Conservation (phyloP, 53 echinoderm and acorn worm genomes). For the Astropecten irregularis region DNA sequence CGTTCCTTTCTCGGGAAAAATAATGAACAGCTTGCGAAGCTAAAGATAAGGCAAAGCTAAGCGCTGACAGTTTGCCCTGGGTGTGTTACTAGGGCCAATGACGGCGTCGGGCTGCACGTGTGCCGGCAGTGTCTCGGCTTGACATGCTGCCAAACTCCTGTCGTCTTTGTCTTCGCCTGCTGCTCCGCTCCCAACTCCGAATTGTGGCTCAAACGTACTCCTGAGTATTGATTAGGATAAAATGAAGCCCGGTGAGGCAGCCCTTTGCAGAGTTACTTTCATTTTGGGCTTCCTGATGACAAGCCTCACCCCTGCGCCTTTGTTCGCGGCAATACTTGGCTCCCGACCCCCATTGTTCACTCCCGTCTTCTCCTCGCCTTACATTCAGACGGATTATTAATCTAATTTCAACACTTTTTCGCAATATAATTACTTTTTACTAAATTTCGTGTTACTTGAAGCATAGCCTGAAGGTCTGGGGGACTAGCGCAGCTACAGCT, state of each 20-base stretch:
- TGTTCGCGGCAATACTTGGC: slow-evolving; percentile 60
- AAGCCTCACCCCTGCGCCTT: slow-evolving; percentile 62
- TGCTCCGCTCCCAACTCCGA: slow-evolving; percentile 67
- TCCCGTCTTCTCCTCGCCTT: slow-evolving; percentile 63
- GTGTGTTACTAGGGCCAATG: slow-evolving; percentile 63
- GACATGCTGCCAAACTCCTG: slow-evolving; percentile 56
- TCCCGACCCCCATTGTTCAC: slow-evolving; percentile 58
- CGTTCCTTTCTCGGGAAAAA: slow-evolving; percentile 69
- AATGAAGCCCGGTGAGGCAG: slow-evolving; percentile 70
- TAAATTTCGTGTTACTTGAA: slow-evolving; percentile 94
- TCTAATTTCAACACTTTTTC: slow-evolving; percentile 89
- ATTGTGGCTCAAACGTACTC: slow-evolving; percentile 66
- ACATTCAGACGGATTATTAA: slow-evolving; percentile 82
- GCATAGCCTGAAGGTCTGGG: slow-evolving; percentile 89
- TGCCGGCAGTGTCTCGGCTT: slow-evolving; percentile 85
- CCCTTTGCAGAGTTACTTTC: slow-evolving; percentile 65
- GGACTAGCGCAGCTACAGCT: slow-evolving; percentile 46
- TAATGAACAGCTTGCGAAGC: slow-evolving; percentile 70
- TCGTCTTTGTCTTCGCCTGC: slow-evolving; percentile 74
- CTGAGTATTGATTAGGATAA: slow-evolving; percentile 79
- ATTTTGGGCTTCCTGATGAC: slow-evolving; percentile 50
- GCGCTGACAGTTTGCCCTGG: slow-evolving; percentile 74
- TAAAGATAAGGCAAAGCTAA: slow-evolving; percentile 70
- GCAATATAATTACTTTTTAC: slow-evolving; percentile 97
- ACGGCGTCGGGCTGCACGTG: slow-evolving; percentile 70